Evolutionary conservation across 2,888 invertebrate species (phyloP).

Genomic region (Idaea biselata): DNA sequence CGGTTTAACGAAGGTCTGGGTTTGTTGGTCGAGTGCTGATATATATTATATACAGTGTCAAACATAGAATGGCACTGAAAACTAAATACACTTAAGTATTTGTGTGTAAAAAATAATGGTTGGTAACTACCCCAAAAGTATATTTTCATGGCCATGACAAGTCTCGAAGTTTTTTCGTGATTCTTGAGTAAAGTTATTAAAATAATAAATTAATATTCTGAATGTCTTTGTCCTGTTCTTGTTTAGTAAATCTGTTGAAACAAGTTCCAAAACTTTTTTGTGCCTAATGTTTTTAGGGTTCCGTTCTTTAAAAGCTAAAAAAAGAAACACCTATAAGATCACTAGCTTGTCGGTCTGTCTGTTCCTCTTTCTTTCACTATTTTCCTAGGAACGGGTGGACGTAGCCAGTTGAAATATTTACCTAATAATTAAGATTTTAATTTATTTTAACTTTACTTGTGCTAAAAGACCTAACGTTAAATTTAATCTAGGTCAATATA

Average conservation of each 20-base stretch:
- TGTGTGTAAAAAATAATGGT: slow-evolving; percentile 3
- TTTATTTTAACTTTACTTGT: neutral
- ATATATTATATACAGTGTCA: slow-evolving; percentile 33
- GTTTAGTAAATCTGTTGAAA: neutral
- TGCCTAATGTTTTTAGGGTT: too few species aligned
- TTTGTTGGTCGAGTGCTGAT: slow-evolving; percentile 43
- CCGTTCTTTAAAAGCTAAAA: too few species aligned
- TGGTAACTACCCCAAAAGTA: neutral
- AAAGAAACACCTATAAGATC: too few species aligned
- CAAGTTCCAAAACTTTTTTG: neutral
- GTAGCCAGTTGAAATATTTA: too few species aligned
- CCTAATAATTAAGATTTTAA: too few species aligned
- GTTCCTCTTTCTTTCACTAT: too few species aligned
- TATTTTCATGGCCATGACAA: neutral
- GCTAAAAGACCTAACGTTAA: too few species aligned
- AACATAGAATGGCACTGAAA: slow-evolving; percentile 30
- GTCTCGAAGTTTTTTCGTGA: neutral
- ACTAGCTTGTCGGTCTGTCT: too few species aligned
- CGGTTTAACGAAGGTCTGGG: slow-evolving; percentile 24
- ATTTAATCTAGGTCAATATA: too few species aligned
- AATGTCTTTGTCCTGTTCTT: neutral
- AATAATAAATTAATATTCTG: neutral
- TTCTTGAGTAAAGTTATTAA: neutral
- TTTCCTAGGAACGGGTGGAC: too few species aligned
- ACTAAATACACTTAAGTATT: slow-evolving; percentile 8